Percentiles rank a stretch among this genome's conserved stretches.
Conservation (phyloP, 35 echinoderm and acorn worm genomes). For the Diadema setosum region DNA sequence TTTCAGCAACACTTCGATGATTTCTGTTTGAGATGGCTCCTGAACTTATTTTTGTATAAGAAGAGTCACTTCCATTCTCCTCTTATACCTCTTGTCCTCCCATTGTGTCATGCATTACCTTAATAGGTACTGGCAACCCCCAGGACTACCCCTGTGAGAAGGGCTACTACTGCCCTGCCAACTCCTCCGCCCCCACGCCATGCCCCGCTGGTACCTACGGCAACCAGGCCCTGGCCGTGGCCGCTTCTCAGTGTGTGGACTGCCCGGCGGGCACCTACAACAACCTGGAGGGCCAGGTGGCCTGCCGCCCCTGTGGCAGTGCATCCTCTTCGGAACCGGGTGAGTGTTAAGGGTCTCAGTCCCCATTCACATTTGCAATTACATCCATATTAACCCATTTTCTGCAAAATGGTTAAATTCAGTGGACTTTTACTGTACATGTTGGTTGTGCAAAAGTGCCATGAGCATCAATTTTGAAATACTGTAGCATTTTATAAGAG, state of each 20-base stretch:
- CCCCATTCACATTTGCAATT: not conserved
- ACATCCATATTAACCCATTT: too few relatives aligned
- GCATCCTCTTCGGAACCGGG: slow-evolving; percentile 59
- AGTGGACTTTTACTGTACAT: too few relatives aligned
- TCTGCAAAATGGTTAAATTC: too few relatives aligned
- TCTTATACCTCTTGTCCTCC: too few relatives aligned
- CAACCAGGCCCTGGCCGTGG: slow-evolving; percentile 41
- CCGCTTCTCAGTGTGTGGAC: slow-evolving; percentile 34
- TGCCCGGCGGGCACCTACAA: slow-evolving; percentile 91
- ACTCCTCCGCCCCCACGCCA: slow-evolving; percentile 31
- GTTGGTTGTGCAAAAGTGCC: too few relatives aligned
- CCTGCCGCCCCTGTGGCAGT: slow-evolving; percentile 93
- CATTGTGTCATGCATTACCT: too few relatives aligned
- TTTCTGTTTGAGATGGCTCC: too few relatives aligned
- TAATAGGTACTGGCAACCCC: slow-evolving; percentile 85
- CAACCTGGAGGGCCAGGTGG: slow-evolving; percentile 80
- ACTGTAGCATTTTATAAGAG: too few relatives aligned
- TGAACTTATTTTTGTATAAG: too few relatives aligned
- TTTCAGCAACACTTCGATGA: too few relatives aligned
- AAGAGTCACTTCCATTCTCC: too few relatives aligned
- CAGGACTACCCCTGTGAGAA: slow-evolving; percentile 76
- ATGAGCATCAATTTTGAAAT: too few relatives aligned
- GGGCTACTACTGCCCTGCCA: slow-evolving; percentile 87
- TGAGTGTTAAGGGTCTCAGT: not conserved
- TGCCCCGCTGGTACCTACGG: slow-evolving; percentile 77